phyloP scores from a whole-genome alignment of 2,797 vertebrate genomes.

The Podarcis lilfordi region DNA sequence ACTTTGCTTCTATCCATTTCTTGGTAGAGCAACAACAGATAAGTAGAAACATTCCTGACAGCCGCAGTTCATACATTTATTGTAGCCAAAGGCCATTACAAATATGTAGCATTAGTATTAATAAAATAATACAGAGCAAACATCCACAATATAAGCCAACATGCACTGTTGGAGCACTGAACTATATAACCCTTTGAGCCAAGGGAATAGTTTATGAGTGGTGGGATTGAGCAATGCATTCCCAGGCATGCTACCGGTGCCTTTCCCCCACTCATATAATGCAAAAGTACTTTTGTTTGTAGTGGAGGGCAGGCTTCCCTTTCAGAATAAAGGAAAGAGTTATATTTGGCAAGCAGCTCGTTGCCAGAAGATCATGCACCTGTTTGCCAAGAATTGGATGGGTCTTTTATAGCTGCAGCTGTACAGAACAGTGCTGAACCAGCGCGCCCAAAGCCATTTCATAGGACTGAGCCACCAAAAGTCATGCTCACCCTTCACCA shows the following conservation, averaged over 20 bases:
- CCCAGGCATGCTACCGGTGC: not conserved
- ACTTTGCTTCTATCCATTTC: not conserved
- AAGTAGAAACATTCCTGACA: not conserved
- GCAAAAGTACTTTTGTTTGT: not conserved
- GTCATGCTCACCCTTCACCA: not conserved
- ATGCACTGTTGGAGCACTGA: not conserved
- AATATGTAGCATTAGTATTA: too few relatives aligned
- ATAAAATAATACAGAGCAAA: too few relatives aligned
- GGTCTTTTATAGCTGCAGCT: not conserved
- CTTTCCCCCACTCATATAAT: not conserved
- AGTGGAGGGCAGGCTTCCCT: not conserved
- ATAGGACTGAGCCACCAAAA: not conserved
- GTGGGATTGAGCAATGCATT: not conserved
- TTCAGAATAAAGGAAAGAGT: conserved; percentile 6
- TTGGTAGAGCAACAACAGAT: not conserved
- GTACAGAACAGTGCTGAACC: not conserved
- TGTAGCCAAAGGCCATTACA: too few relatives aligned
- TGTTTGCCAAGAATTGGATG: not conserved
- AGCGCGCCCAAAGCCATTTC: not conserved
- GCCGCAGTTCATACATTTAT: too few relatives aligned
- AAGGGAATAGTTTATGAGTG: not conserved
- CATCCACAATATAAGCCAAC: too few relatives aligned
- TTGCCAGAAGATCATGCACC: not conserved
- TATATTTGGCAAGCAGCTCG: not conserved
- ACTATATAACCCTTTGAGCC: not conserved